A percentile compares a stretch with the other conserved stretches of the same genome.
phyloP scores from a whole-genome alignment of 37 sponge, comb jelly and placozoan species.

The Beroe ovata region DNA sequence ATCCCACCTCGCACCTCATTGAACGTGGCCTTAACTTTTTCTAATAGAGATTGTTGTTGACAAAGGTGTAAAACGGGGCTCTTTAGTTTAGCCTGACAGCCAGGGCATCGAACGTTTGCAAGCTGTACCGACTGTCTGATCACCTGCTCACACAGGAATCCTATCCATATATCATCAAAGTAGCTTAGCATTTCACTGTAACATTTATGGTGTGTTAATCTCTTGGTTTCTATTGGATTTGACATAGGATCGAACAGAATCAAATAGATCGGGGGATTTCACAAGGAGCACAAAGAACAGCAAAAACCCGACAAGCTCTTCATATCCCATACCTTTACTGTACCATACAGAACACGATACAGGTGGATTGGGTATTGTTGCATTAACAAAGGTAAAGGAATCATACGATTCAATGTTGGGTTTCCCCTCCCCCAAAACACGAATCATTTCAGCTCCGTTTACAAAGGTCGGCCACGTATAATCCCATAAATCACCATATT shows the following conservation, averaged over 20 bases:
- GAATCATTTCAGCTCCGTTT: background rate
- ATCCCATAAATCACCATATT: background rate
- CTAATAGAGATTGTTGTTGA: background rate
- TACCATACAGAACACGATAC: background rate
- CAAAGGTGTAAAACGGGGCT: background rate
- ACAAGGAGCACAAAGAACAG: background rate
- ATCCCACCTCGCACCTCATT: background rate
- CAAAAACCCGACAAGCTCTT: background rate
- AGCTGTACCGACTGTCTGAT: background rate
- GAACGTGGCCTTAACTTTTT: background rate
- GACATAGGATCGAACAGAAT: background rate
- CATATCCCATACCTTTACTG: background rate
- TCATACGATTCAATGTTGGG: background rate
- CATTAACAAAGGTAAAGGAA: background rate
- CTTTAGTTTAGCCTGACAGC: background rate
- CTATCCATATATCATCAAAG: background rate
- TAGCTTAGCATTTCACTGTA: background rate
- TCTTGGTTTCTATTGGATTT: background rate
- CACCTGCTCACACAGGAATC: background rate
- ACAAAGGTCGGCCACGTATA: background rate
- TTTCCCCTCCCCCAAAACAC: background rate
- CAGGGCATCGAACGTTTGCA: background rate
- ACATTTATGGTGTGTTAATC: too few species aligned
- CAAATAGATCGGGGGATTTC: background rate
- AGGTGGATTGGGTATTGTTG: background rate